Conservation (phyloP, 2,113 vertebrate species). For the Arothron firmamentum region DNA sequence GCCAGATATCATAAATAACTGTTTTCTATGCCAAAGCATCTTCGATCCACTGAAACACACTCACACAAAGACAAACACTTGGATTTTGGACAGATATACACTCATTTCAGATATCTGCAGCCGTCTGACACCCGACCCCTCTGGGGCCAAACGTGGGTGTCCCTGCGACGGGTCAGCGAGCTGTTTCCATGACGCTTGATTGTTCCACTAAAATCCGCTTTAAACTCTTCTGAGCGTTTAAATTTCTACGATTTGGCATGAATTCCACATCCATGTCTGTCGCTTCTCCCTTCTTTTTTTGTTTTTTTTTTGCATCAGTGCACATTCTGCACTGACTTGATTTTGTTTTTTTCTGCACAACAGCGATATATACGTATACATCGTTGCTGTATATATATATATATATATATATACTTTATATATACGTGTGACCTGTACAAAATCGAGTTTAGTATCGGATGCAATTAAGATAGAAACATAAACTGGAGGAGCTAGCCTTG, state of each 20-base stretch:
- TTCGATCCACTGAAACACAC: constrained; percentile 53
- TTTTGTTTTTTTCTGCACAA: constrained; percentile 54
- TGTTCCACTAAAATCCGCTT: constrained; percentile 24
- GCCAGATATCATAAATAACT: constrained; percentile 52
- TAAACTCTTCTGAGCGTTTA: constrained; percentile 12
- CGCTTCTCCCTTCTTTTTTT: constrained; percentile 18
- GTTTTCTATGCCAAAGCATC: constrained; percentile 60
- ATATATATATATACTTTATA: constrained; percentile 40
- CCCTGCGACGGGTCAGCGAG: constrained; percentile 20
- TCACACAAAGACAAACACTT: constrained; percentile 49
- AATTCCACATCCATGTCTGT: constrained; percentile 27
- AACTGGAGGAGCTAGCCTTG: constrained; percentile 6
- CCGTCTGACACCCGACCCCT: constrained; percentile 26
- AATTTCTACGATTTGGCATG: constrained; percentile 48
- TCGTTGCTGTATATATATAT: constrained; percentile 5
- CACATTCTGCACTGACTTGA: constrained; percentile 23
- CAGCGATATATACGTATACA: constrained; percentile 1
- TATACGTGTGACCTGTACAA: constrained; percentile 65
- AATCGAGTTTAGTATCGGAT: constrained; percentile 42
- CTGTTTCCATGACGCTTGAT: constrained; percentile 33
- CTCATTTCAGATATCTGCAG: neutral
- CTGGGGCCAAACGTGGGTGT: constrained; percentile 27
- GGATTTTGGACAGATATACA: constrained; percentile 57
- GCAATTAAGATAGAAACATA: constrained; percentile 22
- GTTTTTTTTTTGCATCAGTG: constrained; percentile 27